These are phyloP conservation scores for Panopea generosa DNA, from an alignment of 2,888 invertebrate genomes.

Conservation along the genomic window DNA sequence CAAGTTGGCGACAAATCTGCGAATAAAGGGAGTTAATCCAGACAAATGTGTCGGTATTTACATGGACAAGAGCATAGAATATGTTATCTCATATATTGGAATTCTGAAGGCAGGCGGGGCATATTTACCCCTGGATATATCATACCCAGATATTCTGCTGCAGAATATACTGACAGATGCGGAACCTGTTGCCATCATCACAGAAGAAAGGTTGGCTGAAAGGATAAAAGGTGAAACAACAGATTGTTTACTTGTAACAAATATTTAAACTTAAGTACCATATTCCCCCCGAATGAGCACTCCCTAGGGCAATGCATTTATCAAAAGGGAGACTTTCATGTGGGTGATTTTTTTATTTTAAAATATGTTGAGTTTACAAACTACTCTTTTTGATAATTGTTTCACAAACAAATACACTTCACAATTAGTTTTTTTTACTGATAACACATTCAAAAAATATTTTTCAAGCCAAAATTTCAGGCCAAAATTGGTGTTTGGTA, in stretches of 20 bases:
- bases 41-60: conserved; percentile 84
- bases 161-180: conserved; percentile 84
- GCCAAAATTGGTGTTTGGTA: no score
- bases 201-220: conserved; percentile 65
- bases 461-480: no score
- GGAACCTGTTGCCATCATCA: conserved; percentile 80
- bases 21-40: conserved; percentile 74
- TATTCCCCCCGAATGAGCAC: no score
- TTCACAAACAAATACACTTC: no score
- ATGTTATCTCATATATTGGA: conserved; percentile 83
- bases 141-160: conserved; percentile 83
- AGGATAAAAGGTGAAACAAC: conserved; percentile 72
- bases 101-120: conserved; percentile 85
- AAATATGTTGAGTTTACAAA: no score
- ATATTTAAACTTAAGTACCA: no score
- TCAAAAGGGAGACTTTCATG: no score
- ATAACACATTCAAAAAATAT: no score
- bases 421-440: no score
- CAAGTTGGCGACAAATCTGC: conserved; percentile 77
- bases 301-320: no score
- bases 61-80: conserved; percentile 83
- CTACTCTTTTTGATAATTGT: no score
- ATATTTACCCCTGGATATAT: conserved; percentile 85
- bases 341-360: no score
- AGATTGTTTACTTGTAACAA: background rate